These are phyloP conservation scores for Sweltsa coloradensis DNA, from an alignment of 1,140 invertebrate genomes.

Conservation along the genomic window DNA sequence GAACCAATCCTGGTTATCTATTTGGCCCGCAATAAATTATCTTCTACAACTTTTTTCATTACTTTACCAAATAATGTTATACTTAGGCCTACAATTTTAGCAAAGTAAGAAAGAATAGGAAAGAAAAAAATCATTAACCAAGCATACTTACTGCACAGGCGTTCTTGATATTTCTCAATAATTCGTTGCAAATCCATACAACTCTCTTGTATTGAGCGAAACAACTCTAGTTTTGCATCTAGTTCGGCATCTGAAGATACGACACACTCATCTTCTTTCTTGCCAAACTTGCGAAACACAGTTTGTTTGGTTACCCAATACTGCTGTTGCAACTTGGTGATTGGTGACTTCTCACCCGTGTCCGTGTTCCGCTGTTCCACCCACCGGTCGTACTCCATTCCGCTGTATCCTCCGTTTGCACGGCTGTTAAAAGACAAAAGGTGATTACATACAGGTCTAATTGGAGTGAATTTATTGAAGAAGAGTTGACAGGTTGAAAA, in stretches of 20 bases:
- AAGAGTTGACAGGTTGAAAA: too few species aligned
- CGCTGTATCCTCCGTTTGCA: constrained; percentile 8
- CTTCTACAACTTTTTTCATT: too few species aligned
- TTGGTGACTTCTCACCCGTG: constrained; percentile 31
- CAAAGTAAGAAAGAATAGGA: not conserved
- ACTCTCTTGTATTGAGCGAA: constrained; percentile 88
- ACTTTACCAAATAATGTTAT: not conserved
- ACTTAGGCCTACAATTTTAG: not conserved
- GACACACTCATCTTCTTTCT: constrained; percentile 96
- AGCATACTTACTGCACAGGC: constrained; percentile 59
- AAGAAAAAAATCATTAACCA: not conserved
- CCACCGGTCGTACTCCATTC: constrained; percentile 9
- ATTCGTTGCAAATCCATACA: constrained; percentile 78
- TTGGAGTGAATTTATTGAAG: too few species aligned
- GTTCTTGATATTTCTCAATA: constrained; percentile 89
- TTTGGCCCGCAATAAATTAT: too few species aligned
- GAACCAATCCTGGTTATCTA: too few species aligned
- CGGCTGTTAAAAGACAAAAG: constrained; percentile 4
- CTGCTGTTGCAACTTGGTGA: constrained; percentile 84
- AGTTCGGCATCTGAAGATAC: constrained; percentile 91
- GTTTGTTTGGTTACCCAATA: constrained; percentile 98
- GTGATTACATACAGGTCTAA: too few species aligned
- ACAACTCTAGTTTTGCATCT: constrained; percentile 94
- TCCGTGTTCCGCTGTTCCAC: constrained; percentile 8
- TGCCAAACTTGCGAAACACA: constrained; percentile 85